Conservation (phyloP, 1,140 invertebrate species). For the Papilio helenus region DNA sequence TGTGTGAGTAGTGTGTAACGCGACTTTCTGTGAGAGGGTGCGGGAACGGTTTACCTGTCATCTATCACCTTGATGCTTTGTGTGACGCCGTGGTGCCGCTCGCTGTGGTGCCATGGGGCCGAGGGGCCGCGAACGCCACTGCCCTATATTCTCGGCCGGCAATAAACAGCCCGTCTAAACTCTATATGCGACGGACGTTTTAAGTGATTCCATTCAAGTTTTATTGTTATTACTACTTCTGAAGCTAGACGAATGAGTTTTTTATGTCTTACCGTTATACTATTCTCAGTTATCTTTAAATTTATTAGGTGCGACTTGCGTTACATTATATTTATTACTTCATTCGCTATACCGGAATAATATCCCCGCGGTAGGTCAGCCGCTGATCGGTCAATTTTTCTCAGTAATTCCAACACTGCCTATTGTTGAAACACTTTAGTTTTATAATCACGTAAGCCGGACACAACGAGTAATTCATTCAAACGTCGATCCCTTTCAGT, state of each 20-base stretch:
- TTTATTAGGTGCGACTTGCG: slow-evolving; percentile 9
- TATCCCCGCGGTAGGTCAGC: not conserved
- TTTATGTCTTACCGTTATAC: slow-evolving; percentile 15
- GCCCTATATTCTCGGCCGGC: not conserved
- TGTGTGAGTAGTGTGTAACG: not conserved
- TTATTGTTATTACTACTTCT: slow-evolving; percentile 27
- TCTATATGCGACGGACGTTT: not conserved
- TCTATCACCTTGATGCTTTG: not conserved
- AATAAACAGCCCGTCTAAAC: slow-evolving; percentile 6
- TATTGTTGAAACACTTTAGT: too few species aligned
- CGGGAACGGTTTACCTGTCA: not conserved
- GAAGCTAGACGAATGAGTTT: slow-evolving; percentile 7
- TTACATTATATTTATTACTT: not conserved
- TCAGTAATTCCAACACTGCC: too few species aligned
- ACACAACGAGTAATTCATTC: too few species aligned
- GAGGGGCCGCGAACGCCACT: not conserved
- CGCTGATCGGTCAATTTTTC: not conserved
- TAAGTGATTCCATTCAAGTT: slow-evolving; percentile 18
- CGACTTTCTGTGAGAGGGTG: not conserved
- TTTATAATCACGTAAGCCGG: too few species aligned
- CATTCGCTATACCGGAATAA: not conserved
- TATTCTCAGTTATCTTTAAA: not conserved
- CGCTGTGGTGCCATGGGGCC: not conserved
- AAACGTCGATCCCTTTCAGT: too few species aligned
- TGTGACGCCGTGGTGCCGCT: not conserved